Evolutionary conservation across 2,888 invertebrate genomes (phyloP).

Genomic region (Torymus texanus): DNA sequence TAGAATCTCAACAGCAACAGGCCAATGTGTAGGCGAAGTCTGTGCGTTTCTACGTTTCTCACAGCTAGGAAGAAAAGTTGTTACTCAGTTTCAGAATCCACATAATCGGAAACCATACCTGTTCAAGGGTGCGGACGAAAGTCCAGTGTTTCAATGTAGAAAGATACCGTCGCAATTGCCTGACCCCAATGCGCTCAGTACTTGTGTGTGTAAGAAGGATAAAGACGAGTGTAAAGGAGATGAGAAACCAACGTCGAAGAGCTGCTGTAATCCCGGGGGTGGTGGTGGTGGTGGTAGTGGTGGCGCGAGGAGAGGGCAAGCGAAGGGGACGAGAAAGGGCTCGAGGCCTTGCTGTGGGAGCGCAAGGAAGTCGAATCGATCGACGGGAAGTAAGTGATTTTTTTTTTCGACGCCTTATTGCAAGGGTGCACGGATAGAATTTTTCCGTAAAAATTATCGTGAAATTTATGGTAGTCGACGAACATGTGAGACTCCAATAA

Average conservation of each 20-base stretch:
- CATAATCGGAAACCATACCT: constrained; percentile 67
- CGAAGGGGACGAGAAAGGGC: neutral
- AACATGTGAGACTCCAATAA: too few relatives aligned
- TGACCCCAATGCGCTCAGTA: constrained; percentile 47
- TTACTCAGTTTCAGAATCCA: constrained; percentile 80
- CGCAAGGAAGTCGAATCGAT: too few relatives aligned
- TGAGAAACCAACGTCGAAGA: constrained; percentile 44
- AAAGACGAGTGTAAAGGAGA: constrained; percentile 41
- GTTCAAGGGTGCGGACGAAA: constrained; percentile 67
- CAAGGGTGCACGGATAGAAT: too few relatives aligned
- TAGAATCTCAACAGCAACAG: constrained; percentile 76
- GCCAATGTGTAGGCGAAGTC: constrained; percentile 78
- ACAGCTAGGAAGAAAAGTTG: constrained; percentile 81
- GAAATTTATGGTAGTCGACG: too few relatives aligned
- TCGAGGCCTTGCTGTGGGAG: constrained; percentile 1
- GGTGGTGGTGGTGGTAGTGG: too few relatives aligned
- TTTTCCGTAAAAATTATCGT: too few relatives aligned
- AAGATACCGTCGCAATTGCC: constrained; percentile 60
- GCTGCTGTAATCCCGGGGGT: constrained; percentile 1
- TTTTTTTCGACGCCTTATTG: too few relatives aligned
- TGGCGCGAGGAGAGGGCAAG: too few relatives aligned
- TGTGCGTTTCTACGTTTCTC: constrained; percentile 81
- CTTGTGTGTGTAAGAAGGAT: constrained; percentile 31
- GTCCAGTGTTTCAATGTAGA: constrained; percentile 69
- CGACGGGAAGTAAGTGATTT: too few relatives aligned